Conservation (phyloP, 2,797 vertebrate species). For the Synanceia verrucosa region DNA sequence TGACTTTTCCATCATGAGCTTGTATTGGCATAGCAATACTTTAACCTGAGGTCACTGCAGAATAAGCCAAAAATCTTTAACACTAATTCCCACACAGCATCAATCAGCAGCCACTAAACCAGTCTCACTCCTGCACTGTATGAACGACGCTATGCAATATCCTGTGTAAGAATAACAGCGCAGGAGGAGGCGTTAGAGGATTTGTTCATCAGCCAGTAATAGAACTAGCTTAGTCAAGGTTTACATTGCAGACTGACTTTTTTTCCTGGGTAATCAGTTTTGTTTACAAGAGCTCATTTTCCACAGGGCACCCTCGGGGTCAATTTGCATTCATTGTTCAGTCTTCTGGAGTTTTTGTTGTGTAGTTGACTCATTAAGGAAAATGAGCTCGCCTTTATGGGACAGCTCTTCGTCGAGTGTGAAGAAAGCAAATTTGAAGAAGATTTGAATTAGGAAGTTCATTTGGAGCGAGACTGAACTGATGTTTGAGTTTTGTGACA, state of each 20-base stretch:
- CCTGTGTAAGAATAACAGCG: not conserved
- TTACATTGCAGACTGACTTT: conserved; percentile 50
- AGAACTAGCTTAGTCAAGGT: conserved; percentile 65
- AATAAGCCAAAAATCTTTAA: conserved; percentile 74
- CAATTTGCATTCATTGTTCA: conserved; percentile 61
- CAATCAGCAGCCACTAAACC: conserved; percentile 53
- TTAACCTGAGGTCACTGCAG: conserved; percentile 55
- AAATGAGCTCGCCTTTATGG: conserved; percentile 53
- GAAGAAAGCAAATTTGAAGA: conserved; percentile 38
- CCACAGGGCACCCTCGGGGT: conserved; percentile 44
- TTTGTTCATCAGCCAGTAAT: conserved; percentile 48
- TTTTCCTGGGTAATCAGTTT: conserved; percentile 60
- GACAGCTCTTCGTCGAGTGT: conserved; percentile 27
- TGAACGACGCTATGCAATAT: conserved; percentile 25
- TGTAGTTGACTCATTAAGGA: conserved; percentile 58
- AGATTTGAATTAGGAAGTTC: conserved; percentile 30
- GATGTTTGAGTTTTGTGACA: conserved; percentile 21
- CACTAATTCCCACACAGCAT: conserved; percentile 65
- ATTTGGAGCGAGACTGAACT: conserved; percentile 24
- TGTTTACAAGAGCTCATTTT: conserved; percentile 70
- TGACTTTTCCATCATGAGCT: conserved; percentile 31
- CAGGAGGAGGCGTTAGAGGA: conserved; percentile 28
- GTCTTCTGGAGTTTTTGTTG: conserved; percentile 49
- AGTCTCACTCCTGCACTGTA: conserved; percentile 29
- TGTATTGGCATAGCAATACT: conserved; percentile 32